These are phyloP conservation scores for Chalcosyrphus nemorum DNA, from an alignment of 2,888 invertebrate species.

Conservation along the genomic window DNA sequence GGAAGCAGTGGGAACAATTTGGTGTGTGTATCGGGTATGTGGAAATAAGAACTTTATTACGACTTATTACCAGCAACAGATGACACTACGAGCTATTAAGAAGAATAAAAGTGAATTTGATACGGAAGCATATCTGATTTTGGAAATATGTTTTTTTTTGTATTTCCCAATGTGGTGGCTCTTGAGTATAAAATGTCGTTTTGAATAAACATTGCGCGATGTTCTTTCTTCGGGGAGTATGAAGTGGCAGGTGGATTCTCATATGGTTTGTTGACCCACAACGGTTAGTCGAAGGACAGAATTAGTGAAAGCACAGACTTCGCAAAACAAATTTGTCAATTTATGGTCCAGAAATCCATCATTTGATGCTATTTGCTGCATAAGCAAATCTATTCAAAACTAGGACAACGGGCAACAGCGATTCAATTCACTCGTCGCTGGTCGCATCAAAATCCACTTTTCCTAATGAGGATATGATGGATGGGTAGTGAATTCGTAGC, in stretches of 20 bases:
- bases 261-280: no score
- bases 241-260: no score
- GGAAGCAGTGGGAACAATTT: neutral
- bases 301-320: no score
- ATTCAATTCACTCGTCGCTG: conserved; percentile 25
- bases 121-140: no score
- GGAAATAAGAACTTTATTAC: neutral
- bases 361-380: neutral
- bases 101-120: neutral
- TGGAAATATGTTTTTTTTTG: no score
- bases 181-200: no score
- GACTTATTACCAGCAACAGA: neutral
- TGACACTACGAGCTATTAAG: neutral
- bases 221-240: no score
- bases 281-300: no score
- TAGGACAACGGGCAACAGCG: conserved; percentile 2
- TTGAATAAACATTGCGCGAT: no score
- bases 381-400: neutral
- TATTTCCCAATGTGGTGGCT: no score
- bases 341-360: neutral
- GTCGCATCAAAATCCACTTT: conserved; percentile 64
- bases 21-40: neutral
- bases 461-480: conserved; percentile 66
- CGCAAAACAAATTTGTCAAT: no score
- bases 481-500: conserved; percentile 8